Evolutionary conservation across 1,140 invertebrate genomes (phyloP).

Genomic region (Diabrotica virgifera): DNA sequence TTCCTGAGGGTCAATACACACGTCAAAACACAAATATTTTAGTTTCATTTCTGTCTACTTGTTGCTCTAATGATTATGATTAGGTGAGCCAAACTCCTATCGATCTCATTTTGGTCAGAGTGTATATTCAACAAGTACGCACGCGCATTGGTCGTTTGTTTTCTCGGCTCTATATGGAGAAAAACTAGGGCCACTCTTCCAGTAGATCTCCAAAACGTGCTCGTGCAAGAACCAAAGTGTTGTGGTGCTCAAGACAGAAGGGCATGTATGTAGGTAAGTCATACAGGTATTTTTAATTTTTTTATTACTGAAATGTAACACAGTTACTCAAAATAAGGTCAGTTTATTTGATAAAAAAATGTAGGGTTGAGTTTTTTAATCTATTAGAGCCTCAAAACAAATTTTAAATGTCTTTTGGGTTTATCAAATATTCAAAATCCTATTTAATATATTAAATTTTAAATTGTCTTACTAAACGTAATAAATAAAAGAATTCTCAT

Average conservation of each 20-base stretch:
- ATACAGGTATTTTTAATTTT: background rate
- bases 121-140: slow-evolving; percentile 12
- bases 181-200: background rate
- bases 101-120: slow-evolving; percentile 16
- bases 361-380: background rate
- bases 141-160: background rate
- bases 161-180: background rate
- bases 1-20: too few relatives aligned
- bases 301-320: background rate
- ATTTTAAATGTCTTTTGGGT: background rate
- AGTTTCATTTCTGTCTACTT: slow-evolving; percentile 4
- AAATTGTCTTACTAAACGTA: too few relatives aligned
- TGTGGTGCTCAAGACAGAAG: background rate
- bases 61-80: slow-evolving; percentile 15
- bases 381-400: background rate
- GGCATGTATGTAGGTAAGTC: background rate
- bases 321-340: background rate
- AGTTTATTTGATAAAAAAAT: slow-evolving; percentile 1
- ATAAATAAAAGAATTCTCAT: too few relatives aligned
- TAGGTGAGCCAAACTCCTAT: slow-evolving; percentile 16
- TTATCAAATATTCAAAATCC: too few relatives aligned
- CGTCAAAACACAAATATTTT: too few relatives aligned
- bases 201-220: background rate
- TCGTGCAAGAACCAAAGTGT: background rate
- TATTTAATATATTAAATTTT: too few relatives aligned